phyloP scores from a whole-genome alignment of 2,888 invertebrate genomes.

The Himalopsyche japonica region DNA sequence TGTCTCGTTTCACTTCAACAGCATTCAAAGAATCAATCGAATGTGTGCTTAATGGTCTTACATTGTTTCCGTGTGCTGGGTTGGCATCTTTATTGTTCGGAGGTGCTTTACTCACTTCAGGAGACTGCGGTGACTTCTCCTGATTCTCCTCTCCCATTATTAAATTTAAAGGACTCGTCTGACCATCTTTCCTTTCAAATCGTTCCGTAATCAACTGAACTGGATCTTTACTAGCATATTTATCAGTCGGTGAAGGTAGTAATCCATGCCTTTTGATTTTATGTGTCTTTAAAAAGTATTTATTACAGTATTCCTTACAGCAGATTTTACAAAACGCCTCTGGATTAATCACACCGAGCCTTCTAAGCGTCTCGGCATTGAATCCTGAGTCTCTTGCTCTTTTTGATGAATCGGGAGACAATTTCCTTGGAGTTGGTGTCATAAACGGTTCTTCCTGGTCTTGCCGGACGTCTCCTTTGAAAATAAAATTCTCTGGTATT shows the following conservation, averaged over 20 bases:
- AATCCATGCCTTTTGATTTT: constrained; percentile 93
- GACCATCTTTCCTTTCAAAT: constrained; percentile 56
- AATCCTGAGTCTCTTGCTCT: constrained; percentile 73
- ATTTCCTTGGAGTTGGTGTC: constrained; percentile 59
- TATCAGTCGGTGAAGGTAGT: constrained; percentile 51
- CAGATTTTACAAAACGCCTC: constrained; percentile 94
- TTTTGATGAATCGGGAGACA: constrained; percentile 64
- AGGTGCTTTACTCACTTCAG: constrained; percentile 40
- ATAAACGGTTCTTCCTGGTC: constrained; percentile 54
- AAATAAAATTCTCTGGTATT: constrained; percentile 45
- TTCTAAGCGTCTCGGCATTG: constrained; percentile 72
- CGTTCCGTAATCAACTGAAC: constrained; percentile 22
- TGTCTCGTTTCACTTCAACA: constrained; percentile 47
- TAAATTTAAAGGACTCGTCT: constrained; percentile 77
- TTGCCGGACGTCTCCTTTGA: constrained; percentile 49
- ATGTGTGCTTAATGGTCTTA: constrained; percentile 50
- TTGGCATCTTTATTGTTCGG: constrained; percentile 55
- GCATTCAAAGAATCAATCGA: constrained; percentile 43
- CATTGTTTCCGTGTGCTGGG: constrained; percentile 57
- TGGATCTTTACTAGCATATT: constrained; percentile 44
- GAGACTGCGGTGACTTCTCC: constrained; percentile 37
- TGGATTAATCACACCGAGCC: constrained; percentile 79
- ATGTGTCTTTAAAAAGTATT: constrained; percentile 89
- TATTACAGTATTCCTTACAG: constrained; percentile 91
- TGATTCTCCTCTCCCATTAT: constrained; percentile 61